These are phyloP conservation scores for Brachyalestes nurse DNA, from an alignment of 2,797 vertebrate species.

Conservation along the genomic window DNA sequence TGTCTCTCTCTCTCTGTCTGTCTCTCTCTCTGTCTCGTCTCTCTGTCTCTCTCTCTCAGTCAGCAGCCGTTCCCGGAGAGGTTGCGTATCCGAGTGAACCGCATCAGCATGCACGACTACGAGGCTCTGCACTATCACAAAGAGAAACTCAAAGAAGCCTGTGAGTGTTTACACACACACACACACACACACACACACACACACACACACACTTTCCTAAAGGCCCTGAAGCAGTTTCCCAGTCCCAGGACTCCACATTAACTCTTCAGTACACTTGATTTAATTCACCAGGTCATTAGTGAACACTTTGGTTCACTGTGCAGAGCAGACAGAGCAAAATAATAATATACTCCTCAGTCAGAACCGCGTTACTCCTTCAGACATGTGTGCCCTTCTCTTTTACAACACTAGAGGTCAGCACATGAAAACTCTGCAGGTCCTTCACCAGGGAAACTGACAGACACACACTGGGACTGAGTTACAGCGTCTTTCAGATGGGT, in stretches of 20 bases:
- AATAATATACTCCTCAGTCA: neutral
- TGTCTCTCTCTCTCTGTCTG: neutral
- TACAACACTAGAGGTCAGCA: slow-evolving; percentile 53
- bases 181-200: too few species aligned
- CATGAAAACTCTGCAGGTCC: neutral
- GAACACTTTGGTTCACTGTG: neutral
- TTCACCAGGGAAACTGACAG: neutral
- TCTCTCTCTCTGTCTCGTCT: neutral
- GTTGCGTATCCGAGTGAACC: slow-evolving; percentile 87
- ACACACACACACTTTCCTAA: neutral
- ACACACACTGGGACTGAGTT: neutral
- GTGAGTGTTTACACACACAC: slow-evolving; percentile 77
- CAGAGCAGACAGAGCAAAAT: neutral
- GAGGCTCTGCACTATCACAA: slow-evolving; percentile 95
- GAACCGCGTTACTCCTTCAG: neutral
- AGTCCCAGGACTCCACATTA: too few species aligned
- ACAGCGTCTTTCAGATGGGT: neutral
- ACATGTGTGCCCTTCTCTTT: slow-evolving; percentile 2
- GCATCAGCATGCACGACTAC: slow-evolving; percentile 92
- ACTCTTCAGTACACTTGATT: neutral
- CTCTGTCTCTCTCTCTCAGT: slow-evolving; percentile 66
- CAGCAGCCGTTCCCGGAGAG: slow-evolving; percentile 90
- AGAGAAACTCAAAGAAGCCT: slow-evolving; percentile 93
- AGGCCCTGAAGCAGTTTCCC: too few species aligned
- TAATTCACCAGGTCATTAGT: neutral